Percentiles rank a stretch among this genome's conserved stretches.
Conservation (phyloP, 2,888 invertebrate species). For the Synergus umbraculus region DNA sequence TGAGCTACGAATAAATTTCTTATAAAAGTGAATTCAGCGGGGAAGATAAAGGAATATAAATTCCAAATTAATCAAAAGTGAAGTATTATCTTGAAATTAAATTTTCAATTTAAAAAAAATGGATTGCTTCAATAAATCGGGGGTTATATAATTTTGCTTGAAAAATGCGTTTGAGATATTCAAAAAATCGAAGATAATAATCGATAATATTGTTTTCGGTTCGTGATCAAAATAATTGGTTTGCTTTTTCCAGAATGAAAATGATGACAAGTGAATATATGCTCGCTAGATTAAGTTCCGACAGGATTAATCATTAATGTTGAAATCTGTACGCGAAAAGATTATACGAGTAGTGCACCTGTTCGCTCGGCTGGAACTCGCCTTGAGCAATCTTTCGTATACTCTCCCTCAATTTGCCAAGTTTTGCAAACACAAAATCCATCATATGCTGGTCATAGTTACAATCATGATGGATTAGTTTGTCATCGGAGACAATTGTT, state of each 20-base stretch:
- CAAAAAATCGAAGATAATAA: constrained; percentile 20
- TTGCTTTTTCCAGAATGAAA: constrained; percentile 22
- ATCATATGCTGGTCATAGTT: neutral
- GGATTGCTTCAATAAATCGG: neutral
- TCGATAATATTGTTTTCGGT: constrained; percentile 9
- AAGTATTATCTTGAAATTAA: neutral
- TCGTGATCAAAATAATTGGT: constrained; percentile 20
- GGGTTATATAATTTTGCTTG: neutral
- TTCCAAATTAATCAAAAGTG: neutral
- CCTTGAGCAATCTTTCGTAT: constrained; percentile 52
- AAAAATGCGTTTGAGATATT: neutral
- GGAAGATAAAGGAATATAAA: neutral
- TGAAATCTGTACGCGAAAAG: constrained; percentile 44
- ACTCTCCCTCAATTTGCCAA: constrained; percentile 60
- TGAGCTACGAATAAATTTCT: neutral
- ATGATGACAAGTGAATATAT: constrained; percentile 21
- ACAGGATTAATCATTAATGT: constrained; percentile 53
- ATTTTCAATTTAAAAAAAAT: neutral
- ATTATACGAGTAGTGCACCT: constrained; percentile 19
- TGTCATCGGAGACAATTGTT: neutral
- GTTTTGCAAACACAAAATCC: constrained; percentile 55
- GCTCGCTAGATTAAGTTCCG: constrained; percentile 20
- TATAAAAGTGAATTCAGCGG: neutral
- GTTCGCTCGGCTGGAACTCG: constrained; percentile 46
- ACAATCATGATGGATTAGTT: neutral